Conservation (phyloP, 2,888 invertebrate genomes). For the Elaeidobius kamerunicus region DNA sequence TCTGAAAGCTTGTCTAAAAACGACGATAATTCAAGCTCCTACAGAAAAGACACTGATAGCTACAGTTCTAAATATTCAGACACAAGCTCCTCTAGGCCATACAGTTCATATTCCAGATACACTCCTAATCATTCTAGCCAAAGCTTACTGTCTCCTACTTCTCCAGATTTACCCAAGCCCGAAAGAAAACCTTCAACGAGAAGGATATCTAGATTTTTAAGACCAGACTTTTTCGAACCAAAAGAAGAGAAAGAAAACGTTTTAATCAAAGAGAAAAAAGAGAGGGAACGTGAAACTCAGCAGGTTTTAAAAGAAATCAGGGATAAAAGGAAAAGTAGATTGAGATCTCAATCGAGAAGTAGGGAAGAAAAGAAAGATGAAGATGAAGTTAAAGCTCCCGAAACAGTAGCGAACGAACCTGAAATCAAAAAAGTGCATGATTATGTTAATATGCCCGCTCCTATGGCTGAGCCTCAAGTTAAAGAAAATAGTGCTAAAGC, state of each 20-base stretch:
- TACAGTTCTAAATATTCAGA: conserved; percentile 39
- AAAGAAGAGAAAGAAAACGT: conserved; percentile 61
- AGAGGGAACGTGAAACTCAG: conserved; percentile 67
- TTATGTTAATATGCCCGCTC: conserved; percentile 39
- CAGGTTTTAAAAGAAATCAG: conserved; percentile 65
- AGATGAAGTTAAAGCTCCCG: conserved; percentile 11
- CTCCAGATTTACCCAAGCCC: conserved; percentile 42
- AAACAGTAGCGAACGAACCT: background rate
- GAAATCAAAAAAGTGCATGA: conserved; percentile 38
- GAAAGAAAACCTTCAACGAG: conserved; percentile 49
- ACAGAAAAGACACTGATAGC: conserved; percentile 26
- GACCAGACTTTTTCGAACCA: conserved; percentile 75
- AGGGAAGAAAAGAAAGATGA: conserved; percentile 17
- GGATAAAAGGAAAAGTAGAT: conserved; percentile 53
- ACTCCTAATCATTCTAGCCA: conserved; percentile 34
- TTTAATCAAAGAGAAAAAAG: conserved; percentile 60
- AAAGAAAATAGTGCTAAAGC: conserved; percentile 23
- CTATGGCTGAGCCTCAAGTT: background rate
- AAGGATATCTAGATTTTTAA: conserved; percentile 69
- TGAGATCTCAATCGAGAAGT: conserved; percentile 43
- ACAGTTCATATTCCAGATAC: conserved; percentile 34
- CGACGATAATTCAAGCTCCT: conserved; percentile 34
- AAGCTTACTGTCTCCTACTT: conserved; percentile 22
- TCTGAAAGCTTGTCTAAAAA: conserved; percentile 42
- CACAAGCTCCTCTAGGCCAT: conserved; percentile 37